These are phyloP conservation scores for Oxytorus armatus DNA, from an alignment of 2,888 invertebrate species.

Conservation along the genomic window DNA sequence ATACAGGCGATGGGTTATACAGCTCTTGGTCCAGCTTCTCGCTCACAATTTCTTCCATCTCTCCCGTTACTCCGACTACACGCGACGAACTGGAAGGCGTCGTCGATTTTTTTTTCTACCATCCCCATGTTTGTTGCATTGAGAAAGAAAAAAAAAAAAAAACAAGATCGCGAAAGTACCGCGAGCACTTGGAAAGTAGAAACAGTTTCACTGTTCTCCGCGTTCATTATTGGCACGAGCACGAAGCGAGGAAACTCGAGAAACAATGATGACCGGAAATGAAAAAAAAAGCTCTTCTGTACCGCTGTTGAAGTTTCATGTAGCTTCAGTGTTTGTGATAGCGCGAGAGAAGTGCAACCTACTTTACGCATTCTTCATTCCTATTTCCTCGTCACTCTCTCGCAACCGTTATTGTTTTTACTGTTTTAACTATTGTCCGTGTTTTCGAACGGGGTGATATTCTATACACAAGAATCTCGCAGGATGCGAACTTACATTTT, in stretches of 20 bases:
- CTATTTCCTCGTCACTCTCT: conserved; percentile 11
- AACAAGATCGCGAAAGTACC: conserved; percentile 16
- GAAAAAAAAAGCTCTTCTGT: conserved; percentile 10
- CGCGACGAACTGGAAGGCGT: conserved; percentile 17
- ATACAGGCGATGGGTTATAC: neutral
- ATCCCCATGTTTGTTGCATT: neutral
- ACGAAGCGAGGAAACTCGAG: neutral
- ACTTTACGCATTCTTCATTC: conserved; percentile 43
- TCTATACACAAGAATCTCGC: too few relatives aligned
- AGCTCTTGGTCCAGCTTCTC: conserved; percentile 8
- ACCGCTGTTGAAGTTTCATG: neutral
- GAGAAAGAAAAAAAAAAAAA: neutral
- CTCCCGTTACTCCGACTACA: neutral
- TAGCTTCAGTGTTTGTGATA: conserved; percentile 3
- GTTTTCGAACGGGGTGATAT: neutral
- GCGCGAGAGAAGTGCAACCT: conserved; percentile 49
- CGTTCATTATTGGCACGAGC: conserved; percentile 10
- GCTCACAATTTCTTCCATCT: neutral
- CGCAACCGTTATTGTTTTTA: neutral
- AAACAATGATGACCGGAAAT: neutral
- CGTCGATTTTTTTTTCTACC: conserved; percentile 4
- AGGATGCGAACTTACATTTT: too few relatives aligned
- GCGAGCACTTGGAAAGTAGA: neutral
- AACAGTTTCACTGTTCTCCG: conserved; percentile 30
- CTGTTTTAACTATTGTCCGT: neutral